Percentiles rank a stretch among this genome's conserved stretches.
These are phyloP conservation scores for Cephus nigrinus DNA, from an alignment of 2,888 invertebrate species.

Conservation along the genomic window DNA sequence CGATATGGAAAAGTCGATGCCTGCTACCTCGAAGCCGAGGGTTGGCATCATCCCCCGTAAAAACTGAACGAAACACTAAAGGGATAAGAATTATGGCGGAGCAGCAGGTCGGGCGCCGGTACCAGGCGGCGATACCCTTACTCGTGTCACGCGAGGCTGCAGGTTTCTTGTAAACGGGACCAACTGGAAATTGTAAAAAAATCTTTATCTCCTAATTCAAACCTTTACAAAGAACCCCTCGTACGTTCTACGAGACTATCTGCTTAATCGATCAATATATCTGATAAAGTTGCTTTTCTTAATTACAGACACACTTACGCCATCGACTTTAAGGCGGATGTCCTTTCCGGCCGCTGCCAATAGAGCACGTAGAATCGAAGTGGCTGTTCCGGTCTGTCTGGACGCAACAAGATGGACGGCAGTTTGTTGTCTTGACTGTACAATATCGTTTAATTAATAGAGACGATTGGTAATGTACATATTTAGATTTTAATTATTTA, in stretches of 20 bases:
- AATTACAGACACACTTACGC: conserved; percentile 73
- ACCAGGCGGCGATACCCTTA: conserved; percentile 69
- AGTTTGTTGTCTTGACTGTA: conserved; percentile 90
- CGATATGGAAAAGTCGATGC: background rate
- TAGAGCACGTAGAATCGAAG: conserved; percentile 88
- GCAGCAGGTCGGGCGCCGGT: conserved; percentile 67
- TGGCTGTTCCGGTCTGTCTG: conserved; percentile 91
- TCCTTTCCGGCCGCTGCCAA: conserved; percentile 91
- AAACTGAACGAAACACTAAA: conserved; percentile 27
- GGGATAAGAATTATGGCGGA: conserved; percentile 61
- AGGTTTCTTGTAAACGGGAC: background rate
- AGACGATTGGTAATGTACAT: background rate
- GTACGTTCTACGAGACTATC: conserved; percentile 7
- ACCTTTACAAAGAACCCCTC: conserved; percentile 8
- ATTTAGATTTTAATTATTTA: background rate
- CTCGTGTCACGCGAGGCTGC: conserved; percentile 63
- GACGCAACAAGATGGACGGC: conserved; percentile 96
- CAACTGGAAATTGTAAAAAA: background rate
- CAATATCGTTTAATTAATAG: conserved; percentile 18
- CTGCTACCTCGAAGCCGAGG: background rate
- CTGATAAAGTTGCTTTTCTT: background rate
- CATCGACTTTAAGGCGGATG: conserved; percentile 86
- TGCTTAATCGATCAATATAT: background rate
- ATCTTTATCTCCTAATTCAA: background rate
- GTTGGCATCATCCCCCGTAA: conserved; percentile 14